phyloP scores from a whole-genome alignment of 2,888 invertebrate genomes.

The Portevinia maculata region DNA sequence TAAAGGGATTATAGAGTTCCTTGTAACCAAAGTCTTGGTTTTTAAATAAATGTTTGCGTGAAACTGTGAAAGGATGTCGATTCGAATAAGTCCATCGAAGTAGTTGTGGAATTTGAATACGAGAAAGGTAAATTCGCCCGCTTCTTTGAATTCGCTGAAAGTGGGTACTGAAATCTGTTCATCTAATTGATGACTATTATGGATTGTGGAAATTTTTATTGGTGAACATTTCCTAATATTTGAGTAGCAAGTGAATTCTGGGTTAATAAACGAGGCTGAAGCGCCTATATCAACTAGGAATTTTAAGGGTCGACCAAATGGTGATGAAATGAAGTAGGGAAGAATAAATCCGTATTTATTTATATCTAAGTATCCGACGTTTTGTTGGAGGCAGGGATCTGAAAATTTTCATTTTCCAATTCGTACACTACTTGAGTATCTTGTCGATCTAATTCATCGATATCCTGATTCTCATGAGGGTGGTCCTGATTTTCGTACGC shows the following conservation, averaged over 20 bases:
- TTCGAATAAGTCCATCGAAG: slow-evolving; percentile 34
- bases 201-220: slow-evolving; percentile 14
- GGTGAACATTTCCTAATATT: not conserved
- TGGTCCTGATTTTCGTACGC: too few species aligned
- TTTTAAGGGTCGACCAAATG: slow-evolving; percentile 20
- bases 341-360: too few species aligned
- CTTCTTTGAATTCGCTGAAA: slow-evolving; percentile 8
- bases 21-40: slow-evolving; percentile 11
- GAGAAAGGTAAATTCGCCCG: slow-evolving; percentile 6
- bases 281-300: slow-evolving; percentile 22
- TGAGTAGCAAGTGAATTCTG: slow-evolving; percentile 1
- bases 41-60: slow-evolving; percentile 22
- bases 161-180: slow-evolving; percentile 3
- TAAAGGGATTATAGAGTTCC: slow-evolving; percentile 4
- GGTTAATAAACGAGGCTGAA: slow-evolving; percentile 15
- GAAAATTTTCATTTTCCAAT: too few species aligned
- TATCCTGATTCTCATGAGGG: too few species aligned
- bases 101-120: slow-evolving; percentile 18
- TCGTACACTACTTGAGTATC: too few species aligned
- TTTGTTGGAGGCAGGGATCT: too few species aligned
- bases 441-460: too few species aligned
- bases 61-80: slow-evolving; percentile 5
- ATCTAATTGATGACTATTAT: slow-evolving; percentile 7
- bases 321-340: slow-evolving; percentile 34
- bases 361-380: too few species aligned